These are phyloP conservation scores for Scalopus aquaticus DNA, from an alignment of 2,113 vertebrate genomes.

Conservation along the genomic window DNA sequence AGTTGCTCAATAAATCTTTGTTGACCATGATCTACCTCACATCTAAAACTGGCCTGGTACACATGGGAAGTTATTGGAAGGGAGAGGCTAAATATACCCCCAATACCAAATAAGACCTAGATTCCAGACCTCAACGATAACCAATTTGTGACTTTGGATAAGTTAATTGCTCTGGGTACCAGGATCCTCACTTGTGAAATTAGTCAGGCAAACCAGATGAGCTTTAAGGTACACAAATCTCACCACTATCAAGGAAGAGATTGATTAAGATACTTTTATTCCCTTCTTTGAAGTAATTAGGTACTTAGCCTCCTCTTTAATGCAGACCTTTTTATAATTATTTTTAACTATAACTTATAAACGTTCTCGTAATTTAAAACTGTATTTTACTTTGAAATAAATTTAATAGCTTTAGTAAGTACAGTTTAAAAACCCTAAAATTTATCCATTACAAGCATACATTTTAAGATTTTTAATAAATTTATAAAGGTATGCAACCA, in stretches of 20 bases:
- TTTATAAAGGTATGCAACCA: not conserved
- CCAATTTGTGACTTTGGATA: not conserved
- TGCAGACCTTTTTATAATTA: not conserved
- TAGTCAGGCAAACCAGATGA: not conserved
- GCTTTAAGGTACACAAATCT: not conserved
- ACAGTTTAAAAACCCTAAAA: not conserved
- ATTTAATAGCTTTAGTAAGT: not conserved
- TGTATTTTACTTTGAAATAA: not conserved
- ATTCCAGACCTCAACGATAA: not conserved
- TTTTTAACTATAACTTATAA: not conserved
- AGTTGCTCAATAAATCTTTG: slow-evolving; percentile 9
- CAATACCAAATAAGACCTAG: not conserved
- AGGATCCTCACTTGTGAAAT: not conserved
- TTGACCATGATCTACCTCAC: not conserved
- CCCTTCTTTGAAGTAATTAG: not conserved
- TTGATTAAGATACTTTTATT: not conserved
- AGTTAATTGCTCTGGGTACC: not conserved
- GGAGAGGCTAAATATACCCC: not conserved
- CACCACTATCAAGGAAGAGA: not conserved
- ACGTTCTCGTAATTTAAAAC: not conserved
- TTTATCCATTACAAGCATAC: not conserved
- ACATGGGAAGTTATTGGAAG: not conserved
- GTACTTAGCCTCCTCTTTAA: not conserved
- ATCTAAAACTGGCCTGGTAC: not conserved
- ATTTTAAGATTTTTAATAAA: not conserved